Percentiles rank a stretch among this genome's conserved stretches.
Evolutionary conservation across 2,797 vertebrate genomes (phyloP).

Genomic region (Eurystomus glaucurus): DNA sequence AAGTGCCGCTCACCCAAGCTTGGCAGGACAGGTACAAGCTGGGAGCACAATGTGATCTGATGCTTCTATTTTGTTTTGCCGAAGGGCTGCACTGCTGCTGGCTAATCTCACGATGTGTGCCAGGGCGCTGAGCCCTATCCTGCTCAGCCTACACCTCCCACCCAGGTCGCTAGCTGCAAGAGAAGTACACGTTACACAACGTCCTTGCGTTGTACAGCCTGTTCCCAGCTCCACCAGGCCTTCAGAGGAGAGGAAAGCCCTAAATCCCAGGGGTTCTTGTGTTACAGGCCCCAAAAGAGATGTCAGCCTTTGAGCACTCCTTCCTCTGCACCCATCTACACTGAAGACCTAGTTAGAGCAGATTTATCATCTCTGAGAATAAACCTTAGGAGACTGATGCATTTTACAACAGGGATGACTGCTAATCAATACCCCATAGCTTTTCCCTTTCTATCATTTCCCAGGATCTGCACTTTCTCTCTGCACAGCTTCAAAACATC

Average conservation of each 20-base stretch:
- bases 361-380: background rate
- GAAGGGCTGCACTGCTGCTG: background rate
- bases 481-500: background rate
- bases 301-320: background rate
- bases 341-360: background rate
- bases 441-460: background rate
- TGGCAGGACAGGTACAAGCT: slow-evolving; percentile 7
- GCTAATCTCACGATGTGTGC: background rate
- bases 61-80: background rate
- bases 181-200: background rate
- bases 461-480: background rate
- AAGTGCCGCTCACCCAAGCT: rapidly evolving
- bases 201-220: background rate
- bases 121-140: background rate
- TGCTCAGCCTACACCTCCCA: background rate
- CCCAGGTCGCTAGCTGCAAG: background rate
- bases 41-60: background rate
- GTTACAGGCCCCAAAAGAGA: background rate
- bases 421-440: background rate
- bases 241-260: background rate
- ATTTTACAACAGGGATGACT: background rate
- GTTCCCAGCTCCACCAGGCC: background rate
- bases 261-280: background rate
- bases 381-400: background rate
- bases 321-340: background rate